Base-by-base conservation (phyloP, 2,797 vertebrate species). In the Bovichtus diacanthus region DNA sequence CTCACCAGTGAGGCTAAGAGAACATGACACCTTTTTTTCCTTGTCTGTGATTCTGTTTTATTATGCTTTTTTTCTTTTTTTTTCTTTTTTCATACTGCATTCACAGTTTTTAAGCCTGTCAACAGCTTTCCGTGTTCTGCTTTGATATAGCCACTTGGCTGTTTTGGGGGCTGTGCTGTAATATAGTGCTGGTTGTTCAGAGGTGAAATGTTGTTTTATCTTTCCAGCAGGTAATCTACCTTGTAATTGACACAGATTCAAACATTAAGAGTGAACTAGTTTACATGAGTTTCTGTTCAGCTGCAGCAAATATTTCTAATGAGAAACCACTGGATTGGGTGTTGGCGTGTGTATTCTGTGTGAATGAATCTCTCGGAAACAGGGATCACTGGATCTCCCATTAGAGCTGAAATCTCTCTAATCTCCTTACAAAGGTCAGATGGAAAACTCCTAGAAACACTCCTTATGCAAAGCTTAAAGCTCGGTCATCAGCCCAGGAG, bases 381-480 rank as follows among this genome's bases (percentile, higher is more conserved):
- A 44, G 70, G 60, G 70, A 85, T 88, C 70, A 34, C 51, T 80
- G 69, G 49, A 56, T 67, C 71, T 81, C 85, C 74, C 81, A 74
- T 66, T 64, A 77, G 67, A 70, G 81, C 71, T 78, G 70, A 80
- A 83, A 77, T 78, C 53, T 74, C 73, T 39, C 55, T 91, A 78
- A 90, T 90, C 86, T 87, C 61, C 74, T 86, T 64, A 87, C 60
- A 68, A 56, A 65, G 67, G 53, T 91, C 87, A 85, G 71, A 78
- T 78, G 72, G 80, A 73, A 81, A 86, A 76, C 74, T 76, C 68
- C 66, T 63, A 70, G 60, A 80, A 88, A 66, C 68, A 59, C 68
- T 78, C 63, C 62, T 69, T 55, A 62, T 72, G 43, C 69, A 61
- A 77, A 82, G 74, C 70, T 63, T 55, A 71, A 67, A 80, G 74